Percentiles rank a stretch among this genome's conserved stretches.
phyloP scores from a whole-genome alignment of 2,113 vertebrate genomes.

The Nerophis ophidion region DNA sequence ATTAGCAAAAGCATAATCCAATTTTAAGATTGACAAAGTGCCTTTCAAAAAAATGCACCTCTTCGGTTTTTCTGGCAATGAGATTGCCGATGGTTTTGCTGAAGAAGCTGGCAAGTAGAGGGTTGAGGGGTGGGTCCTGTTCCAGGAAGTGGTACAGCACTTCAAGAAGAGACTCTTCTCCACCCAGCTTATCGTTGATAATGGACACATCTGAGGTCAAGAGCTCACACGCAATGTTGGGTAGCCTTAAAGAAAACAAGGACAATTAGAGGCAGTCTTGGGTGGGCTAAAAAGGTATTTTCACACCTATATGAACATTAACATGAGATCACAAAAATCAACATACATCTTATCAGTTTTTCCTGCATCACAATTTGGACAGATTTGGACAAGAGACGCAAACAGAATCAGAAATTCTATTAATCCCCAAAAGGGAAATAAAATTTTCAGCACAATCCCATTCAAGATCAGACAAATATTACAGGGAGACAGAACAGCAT shows the following conservation, averaged over 20 bases:
- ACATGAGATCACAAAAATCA: too few relatives aligned
- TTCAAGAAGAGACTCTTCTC: conserved; percentile 82
- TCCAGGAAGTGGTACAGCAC: conserved; percentile 88
- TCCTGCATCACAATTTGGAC: too few relatives aligned
- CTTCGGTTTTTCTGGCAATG: conserved; percentile 91
- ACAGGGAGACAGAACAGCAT: too few relatives aligned
- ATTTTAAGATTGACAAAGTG: not conserved
- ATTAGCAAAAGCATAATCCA: too few relatives aligned
- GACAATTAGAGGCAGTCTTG: not conserved
- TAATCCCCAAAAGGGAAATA: too few relatives aligned
- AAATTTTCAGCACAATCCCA: too few relatives aligned
- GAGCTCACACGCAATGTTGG: conserved; percentile 93
- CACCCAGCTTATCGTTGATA: conserved; percentile 90
- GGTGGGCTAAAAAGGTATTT: not conserved
- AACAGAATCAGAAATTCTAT: too few relatives aligned
- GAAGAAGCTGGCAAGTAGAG: conserved; percentile 95
- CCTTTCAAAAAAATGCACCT: conserved; percentile 66
- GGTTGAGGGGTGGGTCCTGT: conserved; percentile 87
- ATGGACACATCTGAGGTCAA: conserved; percentile 91
- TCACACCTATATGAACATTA: not conserved
- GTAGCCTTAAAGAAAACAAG: conserved; percentile 69
- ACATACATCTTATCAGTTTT: too few relatives aligned
- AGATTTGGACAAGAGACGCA: too few relatives aligned
- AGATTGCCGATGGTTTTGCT: conserved; percentile 96
- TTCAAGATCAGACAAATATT: too few relatives aligned